A percentile compares a stretch with the other conserved stretches of the same genome.
Conservation (phyloP, 2,113 vertebrate genomes). For the Ammospiza nelsoni region DNA sequence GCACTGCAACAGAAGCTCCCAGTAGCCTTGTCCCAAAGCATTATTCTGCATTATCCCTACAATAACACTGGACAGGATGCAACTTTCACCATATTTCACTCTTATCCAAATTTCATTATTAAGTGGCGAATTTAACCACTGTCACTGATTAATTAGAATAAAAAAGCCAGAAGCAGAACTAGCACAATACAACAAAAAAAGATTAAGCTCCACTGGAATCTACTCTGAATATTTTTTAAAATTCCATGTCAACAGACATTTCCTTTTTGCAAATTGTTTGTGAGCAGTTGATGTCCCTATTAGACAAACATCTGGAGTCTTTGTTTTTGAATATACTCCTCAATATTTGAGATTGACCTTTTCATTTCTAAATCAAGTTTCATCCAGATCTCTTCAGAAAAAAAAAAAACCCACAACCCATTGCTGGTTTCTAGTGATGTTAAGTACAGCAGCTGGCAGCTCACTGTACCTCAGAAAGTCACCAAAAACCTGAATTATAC, state of each 20-base stretch:
- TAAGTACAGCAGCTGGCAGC: neutral
- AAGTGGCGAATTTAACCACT: neutral
- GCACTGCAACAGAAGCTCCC: neutral
- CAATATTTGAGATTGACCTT: slow-evolving; percentile 28
- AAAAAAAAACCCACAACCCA: neutral
- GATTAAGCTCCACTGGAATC: slow-evolving; percentile 7
- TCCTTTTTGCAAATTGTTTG: slow-evolving; percentile 55
- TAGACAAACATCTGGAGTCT: slow-evolving; percentile 52
- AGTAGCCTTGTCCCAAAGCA: neutral
- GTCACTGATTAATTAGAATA: neutral
- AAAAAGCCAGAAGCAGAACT: neutral
- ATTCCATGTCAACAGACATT: slow-evolving; percentile 38
- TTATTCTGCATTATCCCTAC: neutral
- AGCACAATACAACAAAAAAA: neutral
- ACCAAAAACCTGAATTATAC: neutral
- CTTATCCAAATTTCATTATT: neutral
- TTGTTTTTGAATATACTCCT: slow-evolving; percentile 29
- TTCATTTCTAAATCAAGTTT: slow-evolving; percentile 19
- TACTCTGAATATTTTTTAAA: slow-evolving; percentile 5
- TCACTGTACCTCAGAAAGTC: neutral
- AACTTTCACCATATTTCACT: neutral
- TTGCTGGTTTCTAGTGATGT: neutral
- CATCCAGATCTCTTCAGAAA: neutral
- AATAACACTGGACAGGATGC: neutral
- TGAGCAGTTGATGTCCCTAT: slow-evolving; percentile 6